These are phyloP conservation scores for Sinopyrophorus schimmeli DNA, from an alignment of 2,888 invertebrate genomes.

Conservation along the genomic window DNA sequence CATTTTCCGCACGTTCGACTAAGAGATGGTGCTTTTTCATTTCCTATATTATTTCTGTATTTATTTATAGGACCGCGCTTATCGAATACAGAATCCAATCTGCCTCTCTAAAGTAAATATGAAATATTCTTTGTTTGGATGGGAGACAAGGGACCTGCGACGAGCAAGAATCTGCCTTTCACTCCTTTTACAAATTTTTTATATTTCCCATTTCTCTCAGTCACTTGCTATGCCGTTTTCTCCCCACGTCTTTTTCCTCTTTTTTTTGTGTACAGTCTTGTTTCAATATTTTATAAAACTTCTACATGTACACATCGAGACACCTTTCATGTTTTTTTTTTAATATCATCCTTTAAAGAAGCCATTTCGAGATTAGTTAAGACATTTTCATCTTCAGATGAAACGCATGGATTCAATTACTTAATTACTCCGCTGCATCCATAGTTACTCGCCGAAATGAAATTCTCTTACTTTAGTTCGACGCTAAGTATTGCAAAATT, in stretches of 20 bases:
- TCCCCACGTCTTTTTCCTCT: background rate
- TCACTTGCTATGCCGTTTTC: background rate
- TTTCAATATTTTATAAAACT: background rate
- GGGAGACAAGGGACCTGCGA: conserved; percentile 13
- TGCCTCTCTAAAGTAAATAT: conserved; percentile 36
- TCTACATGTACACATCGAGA: conserved; percentile 1
- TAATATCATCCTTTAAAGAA: conserved; percentile 2
- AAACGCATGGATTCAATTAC: conserved; percentile 21
- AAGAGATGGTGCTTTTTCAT: conserved; percentile 43
- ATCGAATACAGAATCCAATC: conserved; percentile 44
- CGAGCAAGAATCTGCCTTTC: background rate
- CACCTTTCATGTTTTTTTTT: conserved; percentile 22
- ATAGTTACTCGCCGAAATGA: too few relatives aligned
- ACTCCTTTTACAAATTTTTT: background rate
- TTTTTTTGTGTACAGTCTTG: background rate
- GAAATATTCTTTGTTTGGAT: conserved; percentile 38
- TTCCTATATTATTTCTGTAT: conserved; percentile 49
- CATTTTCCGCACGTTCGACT: conserved; percentile 40
- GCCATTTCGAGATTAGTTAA: conserved; percentile 17
- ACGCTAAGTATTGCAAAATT: too few relatives aligned
- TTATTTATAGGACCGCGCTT: conserved; percentile 46
- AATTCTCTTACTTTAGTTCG: too few relatives aligned
- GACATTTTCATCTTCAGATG: conserved; percentile 13
- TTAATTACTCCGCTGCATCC: too few relatives aligned
- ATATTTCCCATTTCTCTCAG: background rate